Percentiles rank a stretch among this genome's conserved stretches.
phyloP scores from a whole-genome alignment of 2,113 vertebrate genomes.

The Alligator sinensis region DNA sequence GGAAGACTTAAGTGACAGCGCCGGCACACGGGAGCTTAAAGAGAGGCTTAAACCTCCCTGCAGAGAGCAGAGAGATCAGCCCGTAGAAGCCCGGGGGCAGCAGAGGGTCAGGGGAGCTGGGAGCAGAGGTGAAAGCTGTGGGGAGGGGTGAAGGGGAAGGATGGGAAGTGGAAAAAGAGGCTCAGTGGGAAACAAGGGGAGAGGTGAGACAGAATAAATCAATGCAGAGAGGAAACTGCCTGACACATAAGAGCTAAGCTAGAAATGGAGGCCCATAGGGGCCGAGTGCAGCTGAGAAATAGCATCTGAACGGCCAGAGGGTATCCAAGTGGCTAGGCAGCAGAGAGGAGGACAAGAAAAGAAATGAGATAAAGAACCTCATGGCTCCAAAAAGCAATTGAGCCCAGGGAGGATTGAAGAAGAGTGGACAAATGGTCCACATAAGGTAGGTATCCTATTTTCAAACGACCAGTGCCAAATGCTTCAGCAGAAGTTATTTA shows the following conservation, averaged over 20 bases:
- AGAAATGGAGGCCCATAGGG: fast-evolving
- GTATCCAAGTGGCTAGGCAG: fast-evolving
- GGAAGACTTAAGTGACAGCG: background rate
- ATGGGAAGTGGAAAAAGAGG: too few relatives aligned
- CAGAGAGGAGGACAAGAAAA: background rate
- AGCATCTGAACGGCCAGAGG: background rate
- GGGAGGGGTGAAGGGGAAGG: background rate
- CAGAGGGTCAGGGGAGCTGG: background rate
- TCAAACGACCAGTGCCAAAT: background rate
- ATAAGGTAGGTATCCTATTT: background rate
- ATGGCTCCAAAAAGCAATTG: fast-evolving
- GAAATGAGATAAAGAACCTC: background rate
- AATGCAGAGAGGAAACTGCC: fast-evolving
- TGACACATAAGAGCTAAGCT: fast-evolving
- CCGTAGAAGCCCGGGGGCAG: background rate
- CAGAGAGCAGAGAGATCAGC: background rate
- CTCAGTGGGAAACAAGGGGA: background rate
- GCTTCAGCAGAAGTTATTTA: background rate
- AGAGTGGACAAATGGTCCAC: background rate
- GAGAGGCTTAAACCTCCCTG: background rate
- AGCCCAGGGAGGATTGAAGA: background rate
- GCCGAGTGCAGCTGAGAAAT: background rate
- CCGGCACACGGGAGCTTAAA: background rate
- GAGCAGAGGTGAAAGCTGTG: fast-evolving
- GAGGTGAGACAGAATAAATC: fast-evolving